These are phyloP conservation scores for Macquaria ambigua DNA, from an alignment of 2,113 vertebrate genomes.

Conservation along the genomic window DNA sequence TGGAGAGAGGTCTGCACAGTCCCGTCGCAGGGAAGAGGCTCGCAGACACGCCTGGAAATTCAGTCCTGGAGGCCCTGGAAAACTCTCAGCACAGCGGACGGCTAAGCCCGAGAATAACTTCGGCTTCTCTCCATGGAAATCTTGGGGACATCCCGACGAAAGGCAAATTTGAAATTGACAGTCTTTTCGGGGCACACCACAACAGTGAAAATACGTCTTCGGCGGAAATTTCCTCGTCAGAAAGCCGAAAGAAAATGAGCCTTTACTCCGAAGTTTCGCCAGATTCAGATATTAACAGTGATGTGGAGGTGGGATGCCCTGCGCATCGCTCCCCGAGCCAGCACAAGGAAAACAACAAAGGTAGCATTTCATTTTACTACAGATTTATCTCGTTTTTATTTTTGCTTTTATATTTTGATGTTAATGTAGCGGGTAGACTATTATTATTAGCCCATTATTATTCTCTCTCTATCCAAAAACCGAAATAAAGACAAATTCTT, in stretches of 20 bases:
- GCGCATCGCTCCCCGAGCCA: constrained; percentile 94
- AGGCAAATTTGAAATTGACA: constrained; percentile 99
- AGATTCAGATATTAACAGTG: constrained; percentile 98
- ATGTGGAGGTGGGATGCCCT: constrained; percentile 98
- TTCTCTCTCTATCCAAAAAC: neutral
- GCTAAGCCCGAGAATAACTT: constrained; percentile 96
- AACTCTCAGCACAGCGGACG: constrained; percentile 97
- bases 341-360: constrained; percentile 99
- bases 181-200: constrained; percentile 93
- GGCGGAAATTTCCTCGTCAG: constrained; percentile 91
- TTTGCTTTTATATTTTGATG: neutral
- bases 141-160: constrained; percentile 94
- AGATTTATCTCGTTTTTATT: neutral
- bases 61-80: constrained; percentile 98
- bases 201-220: constrained; percentile 89
- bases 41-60: constrained; percentile 93
- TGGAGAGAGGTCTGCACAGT: constrained; percentile 99
- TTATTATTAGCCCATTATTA: neutral
- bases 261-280: constrained; percentile 95
- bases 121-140: constrained; percentile 93
- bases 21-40: constrained; percentile 95
- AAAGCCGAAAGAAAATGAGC: constrained; percentile 95
- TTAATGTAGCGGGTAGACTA: neutral
- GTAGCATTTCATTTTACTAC: constrained; percentile 74
- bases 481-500: neutral